Percentiles rank a stretch among this genome's conserved stretches.
Evolutionary conservation across 1,140 invertebrate genomes (phyloP).

Genomic region (Heliothis virescens): DNA sequence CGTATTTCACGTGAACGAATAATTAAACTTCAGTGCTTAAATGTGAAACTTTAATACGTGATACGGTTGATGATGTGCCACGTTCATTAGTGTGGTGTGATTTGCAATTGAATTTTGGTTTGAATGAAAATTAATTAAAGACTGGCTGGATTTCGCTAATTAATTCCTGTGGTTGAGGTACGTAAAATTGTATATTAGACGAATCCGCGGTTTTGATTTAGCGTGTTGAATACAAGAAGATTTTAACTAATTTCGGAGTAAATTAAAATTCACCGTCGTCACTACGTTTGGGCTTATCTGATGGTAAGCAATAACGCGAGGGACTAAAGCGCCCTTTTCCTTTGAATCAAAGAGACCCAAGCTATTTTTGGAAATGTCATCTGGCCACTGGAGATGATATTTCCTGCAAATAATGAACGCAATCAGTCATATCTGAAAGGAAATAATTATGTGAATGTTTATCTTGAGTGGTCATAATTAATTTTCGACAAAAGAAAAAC

Average conservation of each 20-base stretch:
- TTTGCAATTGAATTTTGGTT: conserved; percentile 33
- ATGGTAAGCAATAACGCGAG: conserved; percentile 3
- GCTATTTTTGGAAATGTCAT: conserved; percentile 39
- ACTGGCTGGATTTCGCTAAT: conserved; percentile 25
- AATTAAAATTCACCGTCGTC: conserved; percentile 12
- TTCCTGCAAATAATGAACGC: conserved; percentile 21
- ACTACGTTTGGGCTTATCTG: conserved; percentile 11
- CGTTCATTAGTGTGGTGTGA: conserved; percentile 43
- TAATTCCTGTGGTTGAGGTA: conserved; percentile 32
- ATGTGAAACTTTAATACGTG: conserved; percentile 47
- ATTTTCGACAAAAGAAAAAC: background rate
- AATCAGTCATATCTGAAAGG: conserved; percentile 4
- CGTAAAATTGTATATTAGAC: conserved; percentile 14
- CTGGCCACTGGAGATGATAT: conserved; percentile 18
- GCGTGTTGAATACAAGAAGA: background rate
- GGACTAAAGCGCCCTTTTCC: conserved; percentile 13
- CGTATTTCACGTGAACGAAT: conserved; percentile 31
- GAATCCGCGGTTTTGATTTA: background rate
- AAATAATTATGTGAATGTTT: background rate
- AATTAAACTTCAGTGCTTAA: conserved; percentile 44
- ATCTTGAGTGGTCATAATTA: background rate
- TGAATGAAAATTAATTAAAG: conserved; percentile 14
- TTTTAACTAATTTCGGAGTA: conserved; percentile 10
- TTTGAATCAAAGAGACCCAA: conserved; percentile 18
- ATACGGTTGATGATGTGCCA: conserved; percentile 38